Evolutionary conservation across 2,888 invertebrate genomes (phyloP).

Genomic region (Nipponacmea schrenckii): DNA sequence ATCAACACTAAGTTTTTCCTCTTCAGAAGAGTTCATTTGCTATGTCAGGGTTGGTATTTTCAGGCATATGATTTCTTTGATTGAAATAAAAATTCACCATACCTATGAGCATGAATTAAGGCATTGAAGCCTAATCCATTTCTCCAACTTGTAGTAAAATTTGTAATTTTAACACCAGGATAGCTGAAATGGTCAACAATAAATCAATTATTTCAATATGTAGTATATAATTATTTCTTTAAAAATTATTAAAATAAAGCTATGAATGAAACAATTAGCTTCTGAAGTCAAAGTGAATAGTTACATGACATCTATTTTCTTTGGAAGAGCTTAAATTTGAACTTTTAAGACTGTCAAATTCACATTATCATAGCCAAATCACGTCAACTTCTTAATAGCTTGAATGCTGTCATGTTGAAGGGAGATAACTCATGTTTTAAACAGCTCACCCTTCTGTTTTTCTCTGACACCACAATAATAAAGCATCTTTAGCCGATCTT

Average conservation of each 20-base stretch:
- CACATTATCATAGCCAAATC: no score
- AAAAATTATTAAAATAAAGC: neutral
- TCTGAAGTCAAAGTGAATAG: neutral
- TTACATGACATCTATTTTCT: neutral
- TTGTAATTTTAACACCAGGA: slow-evolving; percentile 69
- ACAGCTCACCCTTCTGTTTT: slow-evolving; percentile 90
- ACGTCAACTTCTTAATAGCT: no score
- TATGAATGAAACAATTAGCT: neutral
- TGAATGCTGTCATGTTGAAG: no score
- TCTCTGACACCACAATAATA: slow-evolving; percentile 97
- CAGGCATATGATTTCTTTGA: no score
- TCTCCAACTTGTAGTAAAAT: slow-evolving; percentile 85
- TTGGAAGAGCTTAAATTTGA: neutral
- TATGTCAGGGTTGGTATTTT: no score
- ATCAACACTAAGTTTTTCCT: no score
- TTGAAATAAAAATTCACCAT: neutral
- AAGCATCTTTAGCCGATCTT: slow-evolving; percentile 97
- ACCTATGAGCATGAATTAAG: slow-evolving; percentile 91
- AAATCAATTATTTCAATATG: neutral
- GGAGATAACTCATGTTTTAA: neutral
- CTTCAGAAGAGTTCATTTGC: no score
- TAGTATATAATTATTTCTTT: neutral
- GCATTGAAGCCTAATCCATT: slow-evolving; percentile 98
- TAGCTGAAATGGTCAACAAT: slow-evolving; percentile 54
- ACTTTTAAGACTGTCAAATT: no score